Evolutionary conservation across 2,113 vertebrate species (phyloP), one percentile per base, ranked within the genome.

Genomic region (Puffinus mauretanicus): DNA sequence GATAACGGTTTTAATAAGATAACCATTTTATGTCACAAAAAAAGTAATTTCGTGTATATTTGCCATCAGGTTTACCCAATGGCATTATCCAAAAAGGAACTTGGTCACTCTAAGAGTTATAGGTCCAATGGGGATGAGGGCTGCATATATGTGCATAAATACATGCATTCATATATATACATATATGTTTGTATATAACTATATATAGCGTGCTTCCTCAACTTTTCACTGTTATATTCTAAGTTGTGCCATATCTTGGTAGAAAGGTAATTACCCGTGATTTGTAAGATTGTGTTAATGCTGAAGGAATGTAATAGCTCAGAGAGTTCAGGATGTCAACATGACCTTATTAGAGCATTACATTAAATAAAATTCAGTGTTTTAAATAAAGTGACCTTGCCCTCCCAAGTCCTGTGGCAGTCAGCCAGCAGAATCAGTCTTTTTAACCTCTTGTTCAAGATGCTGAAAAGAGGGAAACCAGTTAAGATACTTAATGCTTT

Each of bases 351-450:
- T 89, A 85, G n/a, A 85, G 15, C 54, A 67, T 42, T 86, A 70
- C 42, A 34, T 93, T 66, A 86, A 94, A 88, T 93, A 76, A 82
- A 92, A 90, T 78, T 40, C 30, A n/a, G 10, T 32, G 7, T 78
- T 95, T 96, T 88, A 86, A 92, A 51, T 88, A 54, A 96, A 90
- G 62, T 47, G 75, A 91, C 78, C 82, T 90, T 95, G 70, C 14
- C 58, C n/a, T 94, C 25, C 13, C 72, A 69, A 70, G 55, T 85
- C 49, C 36, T 70, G 8, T 86, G 30, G 44, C 61, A 60, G 36
- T 44, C 52, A 60, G 30, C 38, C 42, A 93, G 60, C 55, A 88
- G 71, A 88, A 92, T 3, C 16, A 13, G 16, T 55, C 46, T 86
- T 92, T 96, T 70, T 67, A 93, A 83, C 46, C 71, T 93, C 64